Conservation (phyloP, 2,113 vertebrate genomes). For the Budorcas taxicolor region DNA sequence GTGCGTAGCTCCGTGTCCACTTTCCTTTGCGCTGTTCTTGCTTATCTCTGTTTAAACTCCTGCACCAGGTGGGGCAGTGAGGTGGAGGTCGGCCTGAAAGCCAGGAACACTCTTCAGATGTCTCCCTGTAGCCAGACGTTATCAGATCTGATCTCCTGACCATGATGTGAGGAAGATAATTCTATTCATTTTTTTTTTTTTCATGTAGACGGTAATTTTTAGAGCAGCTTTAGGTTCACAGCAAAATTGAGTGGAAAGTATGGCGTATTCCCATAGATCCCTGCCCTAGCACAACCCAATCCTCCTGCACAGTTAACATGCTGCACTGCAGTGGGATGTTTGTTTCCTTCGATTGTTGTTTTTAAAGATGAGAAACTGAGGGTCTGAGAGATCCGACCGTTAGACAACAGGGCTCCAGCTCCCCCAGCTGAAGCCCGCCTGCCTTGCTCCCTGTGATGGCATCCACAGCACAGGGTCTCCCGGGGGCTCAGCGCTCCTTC, state of each 20-base stretch:
- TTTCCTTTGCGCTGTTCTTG: neutral
- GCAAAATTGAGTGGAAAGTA: neutral
- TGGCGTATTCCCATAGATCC: neutral
- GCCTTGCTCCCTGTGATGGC: neutral
- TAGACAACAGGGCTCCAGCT: neutral
- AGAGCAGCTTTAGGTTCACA: neutral
- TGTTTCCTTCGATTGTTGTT: neutral
- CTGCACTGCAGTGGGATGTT: fast-evolving
- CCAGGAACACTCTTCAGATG: neutral
- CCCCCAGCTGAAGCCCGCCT: neutral
- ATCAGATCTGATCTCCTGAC: neutral
- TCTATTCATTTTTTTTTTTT: neutral
- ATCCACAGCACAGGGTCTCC: neutral
- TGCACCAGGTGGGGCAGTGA: neutral
- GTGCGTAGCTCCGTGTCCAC: neutral
- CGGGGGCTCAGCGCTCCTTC: no score
- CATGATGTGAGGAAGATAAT: neutral
- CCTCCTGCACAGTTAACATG: neutral
- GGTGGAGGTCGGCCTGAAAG: neutral
- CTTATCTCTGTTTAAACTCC: neutral
- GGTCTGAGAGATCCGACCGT: neutral
- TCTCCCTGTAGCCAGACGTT: neutral
- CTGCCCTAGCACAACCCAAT: neutral
- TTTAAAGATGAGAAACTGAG: neutral
- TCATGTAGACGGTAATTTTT: neutral